Conservation (phyloP, 2,113 vertebrate species). For the Galbula dea region DNA sequence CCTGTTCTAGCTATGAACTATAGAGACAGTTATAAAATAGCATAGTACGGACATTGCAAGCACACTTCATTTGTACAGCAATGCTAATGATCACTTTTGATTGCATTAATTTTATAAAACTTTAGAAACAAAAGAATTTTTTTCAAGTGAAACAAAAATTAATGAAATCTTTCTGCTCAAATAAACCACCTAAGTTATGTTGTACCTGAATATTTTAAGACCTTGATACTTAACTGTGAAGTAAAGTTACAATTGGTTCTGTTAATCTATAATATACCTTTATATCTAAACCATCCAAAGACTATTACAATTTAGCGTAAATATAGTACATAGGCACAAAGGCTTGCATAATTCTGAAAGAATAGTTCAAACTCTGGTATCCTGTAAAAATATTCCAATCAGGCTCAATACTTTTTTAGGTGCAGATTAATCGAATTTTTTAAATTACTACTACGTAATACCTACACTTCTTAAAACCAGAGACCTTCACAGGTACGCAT, state of each 20-base stretch:
- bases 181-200: not conserved
- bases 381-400: not conserved
- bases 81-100: not conserved
- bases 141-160: not conserved
- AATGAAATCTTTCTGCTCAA: not conserved
- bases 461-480: not conserved
- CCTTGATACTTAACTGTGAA: too few relatives aligned
- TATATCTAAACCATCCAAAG: not conserved
- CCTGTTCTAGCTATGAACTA: not conserved
- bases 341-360: not conserved
- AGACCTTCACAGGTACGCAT: not conserved
- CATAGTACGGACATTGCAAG: not conserved
- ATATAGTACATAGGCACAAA: not conserved
- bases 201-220: not conserved
- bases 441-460: not conserved
- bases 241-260: not conserved
- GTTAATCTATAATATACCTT: not conserved
- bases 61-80: not conserved
- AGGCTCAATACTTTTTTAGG: not conserved
- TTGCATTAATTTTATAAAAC: not conserved
- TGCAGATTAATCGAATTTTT: not conserved
- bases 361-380: not conserved
- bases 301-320: rapidly evolving
- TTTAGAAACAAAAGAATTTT: not conserved
- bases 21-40: not conserved